Percentiles rank a stretch among this genome's conserved stretches.
Evolutionary conservation across 2,113 vertebrate genomes (phyloP).

Genomic region (Brachionichthys hirsutus): DNA sequence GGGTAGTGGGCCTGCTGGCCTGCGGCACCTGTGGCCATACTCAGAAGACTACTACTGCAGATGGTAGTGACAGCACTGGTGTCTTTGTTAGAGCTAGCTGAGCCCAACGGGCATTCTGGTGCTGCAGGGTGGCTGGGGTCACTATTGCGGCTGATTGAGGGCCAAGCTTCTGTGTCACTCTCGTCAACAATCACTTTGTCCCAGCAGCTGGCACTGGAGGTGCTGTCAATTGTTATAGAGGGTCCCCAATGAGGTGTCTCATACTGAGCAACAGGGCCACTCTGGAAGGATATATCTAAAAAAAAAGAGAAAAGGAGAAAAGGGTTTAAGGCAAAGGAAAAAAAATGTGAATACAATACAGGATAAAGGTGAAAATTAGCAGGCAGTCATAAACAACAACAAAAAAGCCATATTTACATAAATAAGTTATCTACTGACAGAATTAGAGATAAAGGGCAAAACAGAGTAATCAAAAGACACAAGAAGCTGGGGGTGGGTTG

Average conservation of each 20-base stretch:
- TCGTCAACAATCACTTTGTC: conserved; percentile 89
- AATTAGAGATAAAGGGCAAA: neutral
- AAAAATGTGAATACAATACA: neutral
- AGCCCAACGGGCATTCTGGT: conserved; percentile 91
- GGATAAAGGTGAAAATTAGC: neutral
- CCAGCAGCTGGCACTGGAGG: conserved; percentile 82
- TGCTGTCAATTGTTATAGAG: conserved; percentile 80
- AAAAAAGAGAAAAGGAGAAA: conserved; percentile 42
- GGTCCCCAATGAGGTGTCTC: conserved; percentile 88
- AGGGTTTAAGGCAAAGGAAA: conserved; percentile 2
- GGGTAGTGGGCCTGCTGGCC: conserved; percentile 91
- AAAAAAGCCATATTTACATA: neutral
- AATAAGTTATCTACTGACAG: neutral
- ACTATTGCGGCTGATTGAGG: conserved; percentile 78
- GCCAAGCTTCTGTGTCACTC: conserved; percentile 90
- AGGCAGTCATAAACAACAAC: neutral
- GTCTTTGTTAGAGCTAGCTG: conserved; percentile 83
- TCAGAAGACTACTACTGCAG: conserved; percentile 75
- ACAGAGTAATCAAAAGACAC: neutral
- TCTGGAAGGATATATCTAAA: conserved; percentile 83
- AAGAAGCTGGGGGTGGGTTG: neutral
- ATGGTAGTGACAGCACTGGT: conserved; percentile 76
- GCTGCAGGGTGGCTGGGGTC: conserved; percentile 69
- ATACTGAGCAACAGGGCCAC: conserved; percentile 88
- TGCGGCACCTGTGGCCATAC: conserved; percentile 94